Conservation (phyloP, 30 jellyfish, hydroid and myxozoan species). For the Chrysaora quinquecirrha region DNA sequence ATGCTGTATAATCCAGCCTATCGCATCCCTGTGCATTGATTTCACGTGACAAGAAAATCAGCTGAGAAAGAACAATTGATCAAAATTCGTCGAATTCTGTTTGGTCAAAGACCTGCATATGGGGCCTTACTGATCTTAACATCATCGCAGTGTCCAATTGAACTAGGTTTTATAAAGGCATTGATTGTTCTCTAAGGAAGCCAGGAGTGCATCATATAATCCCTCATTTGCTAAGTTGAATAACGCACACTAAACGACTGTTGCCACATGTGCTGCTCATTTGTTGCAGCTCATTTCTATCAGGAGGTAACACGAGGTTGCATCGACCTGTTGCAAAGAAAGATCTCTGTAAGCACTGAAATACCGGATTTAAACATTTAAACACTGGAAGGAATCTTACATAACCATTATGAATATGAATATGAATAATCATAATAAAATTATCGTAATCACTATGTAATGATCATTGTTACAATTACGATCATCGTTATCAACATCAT, state of each 20-base stretch:
- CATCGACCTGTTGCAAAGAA: no score
- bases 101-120: not conserved
- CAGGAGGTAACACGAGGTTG: no score
- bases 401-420: no score
- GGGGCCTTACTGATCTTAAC: not conserved
- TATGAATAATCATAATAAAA: no score
- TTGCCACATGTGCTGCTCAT: not conserved
- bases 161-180: no score
- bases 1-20: no score
- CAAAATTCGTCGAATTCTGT: slow-evolving; percentile 49
- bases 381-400: no score
- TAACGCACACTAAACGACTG: not conserved
- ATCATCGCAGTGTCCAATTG: not conserved
- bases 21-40: not conserved
- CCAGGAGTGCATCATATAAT: not conserved
- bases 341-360: no score
- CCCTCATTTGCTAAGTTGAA: not conserved
- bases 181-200: not conserved
- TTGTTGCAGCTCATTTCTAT: not conserved
- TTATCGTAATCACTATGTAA: no score
- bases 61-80: slow-evolving; percentile 37
- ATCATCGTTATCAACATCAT: no score
- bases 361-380: no score
- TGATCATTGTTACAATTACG: no score
- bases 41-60: slow-evolving; percentile 53